phyloP scores from a whole-genome alignment of 23 tunicate genomes.

The Trididemnum clinides region DNA sequence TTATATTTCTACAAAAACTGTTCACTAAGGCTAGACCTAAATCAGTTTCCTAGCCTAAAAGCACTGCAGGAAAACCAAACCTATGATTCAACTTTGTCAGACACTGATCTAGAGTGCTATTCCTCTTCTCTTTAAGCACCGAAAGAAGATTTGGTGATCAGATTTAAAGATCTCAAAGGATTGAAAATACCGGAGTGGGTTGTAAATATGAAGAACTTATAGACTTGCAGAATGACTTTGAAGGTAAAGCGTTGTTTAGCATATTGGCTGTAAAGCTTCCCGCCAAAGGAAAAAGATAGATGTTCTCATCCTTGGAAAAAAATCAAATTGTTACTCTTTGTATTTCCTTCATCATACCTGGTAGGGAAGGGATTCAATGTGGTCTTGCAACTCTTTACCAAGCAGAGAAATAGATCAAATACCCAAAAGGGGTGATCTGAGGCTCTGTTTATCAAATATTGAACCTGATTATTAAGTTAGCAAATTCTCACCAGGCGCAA shows the following conservation, averaged over 20 bases:
- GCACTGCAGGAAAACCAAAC: conserved; percentile 15
- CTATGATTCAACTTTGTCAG: conserved; percentile 9
- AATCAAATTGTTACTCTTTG: conserved; percentile 6
- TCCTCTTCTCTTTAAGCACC: conserved; percentile 3
- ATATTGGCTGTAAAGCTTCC: conserved; percentile 25
- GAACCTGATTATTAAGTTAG: conserved; percentile 25
- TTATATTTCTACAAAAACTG: conserved; percentile 23
- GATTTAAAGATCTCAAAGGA: conserved; percentile 24
- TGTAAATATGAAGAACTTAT: conserved; percentile 19
- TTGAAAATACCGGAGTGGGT: conserved; percentile 22
- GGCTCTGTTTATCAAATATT: conserved; percentile 16
- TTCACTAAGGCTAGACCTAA: conserved; percentile 16
- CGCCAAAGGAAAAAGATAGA: neutral
- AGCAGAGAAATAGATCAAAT: conserved; percentile 4
- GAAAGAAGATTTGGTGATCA: conserved; percentile 14
- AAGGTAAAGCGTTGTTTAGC: conserved; percentile 27
- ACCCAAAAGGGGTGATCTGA: conserved; percentile 12
- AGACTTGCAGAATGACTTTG: conserved; percentile 30
- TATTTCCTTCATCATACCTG: conserved; percentile 34
- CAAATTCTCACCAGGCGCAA: conserved; percentile 6
- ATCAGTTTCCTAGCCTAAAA: conserved; percentile 12
- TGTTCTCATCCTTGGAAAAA: conserved; percentile 16
- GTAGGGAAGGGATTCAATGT: conserved; percentile 25
- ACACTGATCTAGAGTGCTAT: conserved; percentile 18
- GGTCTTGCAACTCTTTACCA: conserved; percentile 25